Conservation (phyloP, 1,140 invertebrate genomes). For the Chionoecetes opilio region DNA sequence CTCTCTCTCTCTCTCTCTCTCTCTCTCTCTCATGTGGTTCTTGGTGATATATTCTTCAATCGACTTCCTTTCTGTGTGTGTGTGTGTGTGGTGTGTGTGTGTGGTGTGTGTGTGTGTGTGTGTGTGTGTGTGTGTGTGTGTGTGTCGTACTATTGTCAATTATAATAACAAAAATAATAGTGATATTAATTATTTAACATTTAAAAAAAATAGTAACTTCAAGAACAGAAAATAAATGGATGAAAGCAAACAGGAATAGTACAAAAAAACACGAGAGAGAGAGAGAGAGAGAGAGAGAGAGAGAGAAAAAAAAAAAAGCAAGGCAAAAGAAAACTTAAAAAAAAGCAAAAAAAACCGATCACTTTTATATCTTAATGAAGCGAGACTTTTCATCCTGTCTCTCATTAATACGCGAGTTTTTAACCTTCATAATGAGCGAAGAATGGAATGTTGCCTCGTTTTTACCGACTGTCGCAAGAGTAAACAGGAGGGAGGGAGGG, state of each 20-base stretch:
- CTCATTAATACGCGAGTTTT: slow-evolving; percentile 8
- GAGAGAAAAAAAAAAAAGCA: neutral
- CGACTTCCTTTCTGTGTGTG: neutral
- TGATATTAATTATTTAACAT: neutral
- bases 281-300: slow-evolving; percentile 25
- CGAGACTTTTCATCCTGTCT: neutral
- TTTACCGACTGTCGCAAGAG: neutral
- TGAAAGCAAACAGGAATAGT: neutral
- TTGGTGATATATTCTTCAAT: neutral
- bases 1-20: neutral
- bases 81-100: slow-evolving; percentile 56
- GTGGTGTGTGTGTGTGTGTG: slow-evolving; percentile 37
- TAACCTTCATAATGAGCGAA: slow-evolving; percentile 7
- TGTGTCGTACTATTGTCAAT: neutral
- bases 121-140: neutral
- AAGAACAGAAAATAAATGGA: neutral
- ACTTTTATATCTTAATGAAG: slow-evolving; percentile 31
- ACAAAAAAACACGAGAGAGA: neutral
- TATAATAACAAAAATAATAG: slow-evolving; percentile 15
- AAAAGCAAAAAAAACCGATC: neutral
- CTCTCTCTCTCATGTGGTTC: neutral
- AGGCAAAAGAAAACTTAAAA: neutral
- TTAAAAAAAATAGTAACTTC: neutral
- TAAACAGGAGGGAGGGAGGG: neutral
- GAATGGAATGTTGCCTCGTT: neutral